Evolutionary conservation across 2,888 invertebrate genomes (phyloP).

Genomic region (Acleris laterana): DNA sequence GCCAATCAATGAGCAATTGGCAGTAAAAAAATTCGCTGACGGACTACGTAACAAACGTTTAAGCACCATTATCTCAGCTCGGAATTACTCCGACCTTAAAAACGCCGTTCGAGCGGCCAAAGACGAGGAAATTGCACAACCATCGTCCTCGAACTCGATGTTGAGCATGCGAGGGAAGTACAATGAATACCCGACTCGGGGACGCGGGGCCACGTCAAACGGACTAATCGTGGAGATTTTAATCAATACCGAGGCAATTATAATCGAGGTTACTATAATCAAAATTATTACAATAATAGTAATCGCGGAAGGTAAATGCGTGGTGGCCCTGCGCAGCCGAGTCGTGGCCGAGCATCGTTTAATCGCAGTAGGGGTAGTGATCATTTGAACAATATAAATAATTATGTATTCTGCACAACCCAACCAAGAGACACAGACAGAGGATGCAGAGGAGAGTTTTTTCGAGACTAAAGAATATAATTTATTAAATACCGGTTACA

Average conservation of each 20-base stretch:
- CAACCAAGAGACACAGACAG: neutral
- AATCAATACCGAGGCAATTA: slow-evolving; percentile 9
- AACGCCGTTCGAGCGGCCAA: slow-evolving; percentile 25
- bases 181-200: neutral
- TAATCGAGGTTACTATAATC: slow-evolving; percentile 6
- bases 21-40: slow-evolving; percentile 30
- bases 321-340: neutral
- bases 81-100: slow-evolving; percentile 23
- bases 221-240: neutral
- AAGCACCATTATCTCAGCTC: slow-evolving; percentile 22
- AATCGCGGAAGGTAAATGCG: slow-evolving; percentile 6
- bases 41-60: slow-evolving; percentile 29
- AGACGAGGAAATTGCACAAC: slow-evolving; percentile 22
- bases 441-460: neutral
- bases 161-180: slow-evolving; percentile 6
- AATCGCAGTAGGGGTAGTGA: slow-evolving; percentile 17
- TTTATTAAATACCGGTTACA: neutral
- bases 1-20: slow-evolving; percentile 35
- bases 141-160: slow-evolving; percentile 9
- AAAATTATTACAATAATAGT: neutral
- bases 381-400: too few species aligned
- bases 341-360: slow-evolving; percentile 5
- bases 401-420: slow-evolving; percentile 21
- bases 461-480: slow-evolving; percentile 1
- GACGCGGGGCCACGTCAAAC: neutral